Conservation (phyloP, 1,140 invertebrate species). For the Paraescarpia echinospica region DNA sequence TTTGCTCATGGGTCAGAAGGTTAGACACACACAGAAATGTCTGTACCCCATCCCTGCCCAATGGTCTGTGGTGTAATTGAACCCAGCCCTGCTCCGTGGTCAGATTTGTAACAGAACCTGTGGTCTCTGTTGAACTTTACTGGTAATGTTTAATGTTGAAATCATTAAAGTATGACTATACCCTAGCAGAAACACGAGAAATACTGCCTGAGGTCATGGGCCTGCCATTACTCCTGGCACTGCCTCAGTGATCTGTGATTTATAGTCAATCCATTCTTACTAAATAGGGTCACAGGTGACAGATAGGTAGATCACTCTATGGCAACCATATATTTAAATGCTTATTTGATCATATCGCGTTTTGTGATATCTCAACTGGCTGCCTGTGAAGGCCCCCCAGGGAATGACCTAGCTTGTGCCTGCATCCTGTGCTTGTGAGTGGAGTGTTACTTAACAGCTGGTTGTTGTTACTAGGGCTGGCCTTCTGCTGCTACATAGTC, state of each 20-base stretch:
- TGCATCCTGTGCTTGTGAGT: background rate
- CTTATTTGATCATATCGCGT: background rate
- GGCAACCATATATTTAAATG: background rate
- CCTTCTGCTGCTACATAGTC: background rate
- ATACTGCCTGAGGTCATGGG: background rate
- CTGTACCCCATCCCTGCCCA: background rate
- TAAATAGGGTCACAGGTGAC: background rate
- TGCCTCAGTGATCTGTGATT: background rate
- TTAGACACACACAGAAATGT: too few species aligned
- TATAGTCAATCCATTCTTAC: background rate
- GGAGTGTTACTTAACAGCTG: background rate
- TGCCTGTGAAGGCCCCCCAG: background rate
- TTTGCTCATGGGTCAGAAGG: too few species aligned
- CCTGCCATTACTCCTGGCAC: background rate
- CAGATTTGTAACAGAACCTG: background rate
- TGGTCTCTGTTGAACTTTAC: background rate
- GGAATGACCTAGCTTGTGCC: background rate
- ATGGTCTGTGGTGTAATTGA: background rate
- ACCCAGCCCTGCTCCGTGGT: background rate
- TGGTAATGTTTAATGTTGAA: background rate
- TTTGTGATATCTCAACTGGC: background rate
- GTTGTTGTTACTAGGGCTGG: background rate
- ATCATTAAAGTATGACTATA: background rate
- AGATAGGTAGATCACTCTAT: background rate
- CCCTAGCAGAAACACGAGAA: background rate